phyloP scores from a whole-genome alignment of 2,797 vertebrate genomes.

The Crocidura indochinensis region DNA sequence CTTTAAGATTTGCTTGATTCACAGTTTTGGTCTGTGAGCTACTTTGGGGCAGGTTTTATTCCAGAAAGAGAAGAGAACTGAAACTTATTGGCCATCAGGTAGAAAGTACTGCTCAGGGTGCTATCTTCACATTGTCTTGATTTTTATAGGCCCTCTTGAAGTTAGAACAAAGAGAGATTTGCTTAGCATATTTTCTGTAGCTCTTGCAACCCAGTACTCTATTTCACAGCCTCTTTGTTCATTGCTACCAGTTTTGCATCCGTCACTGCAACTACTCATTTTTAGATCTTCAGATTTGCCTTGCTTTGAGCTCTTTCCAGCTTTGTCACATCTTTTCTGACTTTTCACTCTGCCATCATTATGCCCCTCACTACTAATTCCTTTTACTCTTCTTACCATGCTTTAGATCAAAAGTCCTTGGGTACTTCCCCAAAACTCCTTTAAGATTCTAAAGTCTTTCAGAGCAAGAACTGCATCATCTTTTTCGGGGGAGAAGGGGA shows the following conservation, averaged over 20 bases:
- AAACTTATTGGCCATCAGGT: neutral
- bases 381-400: neutral
- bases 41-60: neutral
- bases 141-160: neutral
- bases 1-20: neutral
- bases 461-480: neutral
- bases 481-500: neutral
- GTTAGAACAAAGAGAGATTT: neutral
- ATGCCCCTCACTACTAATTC: neutral
- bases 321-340: neutral
- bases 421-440: neutral
- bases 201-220: neutral
- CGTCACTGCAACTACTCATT: neutral
- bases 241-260: neutral
- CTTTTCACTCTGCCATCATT: neutral
- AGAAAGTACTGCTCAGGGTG: neutral
- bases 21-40: neutral
- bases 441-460: neutral
- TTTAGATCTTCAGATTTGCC: neutral
- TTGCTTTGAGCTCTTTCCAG: neutral
- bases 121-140: neutral
- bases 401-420: conserved; percentile 45
- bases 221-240: neutral
- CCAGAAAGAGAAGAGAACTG: neutral
- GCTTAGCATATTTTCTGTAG: neutral